Percentiles rank a stretch among this genome's conserved stretches.
phyloP scores from a whole-genome alignment of 2,113 vertebrate genomes.

The Hemicordylus capensis region DNA sequence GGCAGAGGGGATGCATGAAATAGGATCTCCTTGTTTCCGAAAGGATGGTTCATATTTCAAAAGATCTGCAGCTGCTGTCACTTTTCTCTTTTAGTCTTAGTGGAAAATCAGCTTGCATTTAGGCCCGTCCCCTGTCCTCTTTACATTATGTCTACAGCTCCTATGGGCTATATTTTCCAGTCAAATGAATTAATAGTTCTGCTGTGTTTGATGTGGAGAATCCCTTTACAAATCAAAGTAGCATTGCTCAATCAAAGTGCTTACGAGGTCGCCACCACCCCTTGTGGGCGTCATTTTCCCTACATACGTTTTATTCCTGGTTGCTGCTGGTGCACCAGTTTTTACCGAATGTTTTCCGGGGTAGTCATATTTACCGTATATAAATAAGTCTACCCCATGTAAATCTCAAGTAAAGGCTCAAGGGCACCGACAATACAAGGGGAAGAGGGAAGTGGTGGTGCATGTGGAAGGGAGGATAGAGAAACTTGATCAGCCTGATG shows the following conservation, averaged over 20 bases:
- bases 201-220: background rate
- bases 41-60: slow-evolving; percentile 62
- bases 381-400: background rate
- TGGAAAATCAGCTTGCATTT: slow-evolving; percentile 56
- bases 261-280: background rate
- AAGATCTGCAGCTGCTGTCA: slow-evolving; percentile 72
- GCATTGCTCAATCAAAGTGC: background rate
- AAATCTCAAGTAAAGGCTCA: background rate
- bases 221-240: background rate
- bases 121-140: background rate
- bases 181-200: background rate
- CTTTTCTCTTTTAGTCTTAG: slow-evolving; percentile 54
- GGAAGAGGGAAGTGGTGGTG: background rate
- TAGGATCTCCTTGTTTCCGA: slow-evolving; percentile 69
- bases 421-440: background rate
- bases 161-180: background rate
- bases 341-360: background rate
- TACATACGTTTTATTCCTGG: background rate
- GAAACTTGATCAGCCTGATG: no score
- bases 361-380: background rate
- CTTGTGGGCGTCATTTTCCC: background rate
- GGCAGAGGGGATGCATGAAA: slow-evolving; percentile 56
- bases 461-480: background rate
- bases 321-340: background rate
- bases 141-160: background rate